Evolutionary conservation across 2,888 invertebrate species (phyloP).

Genomic region (Hemicrepidius hirtus): DNA sequence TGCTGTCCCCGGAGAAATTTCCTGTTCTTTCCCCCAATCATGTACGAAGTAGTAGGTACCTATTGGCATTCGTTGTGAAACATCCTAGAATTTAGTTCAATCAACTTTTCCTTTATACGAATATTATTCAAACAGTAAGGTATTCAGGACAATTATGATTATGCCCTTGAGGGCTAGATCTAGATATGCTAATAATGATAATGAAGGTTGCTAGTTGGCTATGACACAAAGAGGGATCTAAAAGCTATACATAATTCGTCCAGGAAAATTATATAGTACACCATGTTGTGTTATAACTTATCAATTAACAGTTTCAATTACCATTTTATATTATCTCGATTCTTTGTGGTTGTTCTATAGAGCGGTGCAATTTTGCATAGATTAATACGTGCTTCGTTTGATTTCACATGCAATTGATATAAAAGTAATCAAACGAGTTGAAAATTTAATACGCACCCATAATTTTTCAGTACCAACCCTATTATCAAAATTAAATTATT

Average conservation of each 20-base stretch:
- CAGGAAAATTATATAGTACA: neutral
- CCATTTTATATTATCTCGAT: neutral
- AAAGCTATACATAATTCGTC: neutral
- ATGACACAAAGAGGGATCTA: neutral
- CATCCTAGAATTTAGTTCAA: neutral
- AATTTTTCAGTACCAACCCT: no score
- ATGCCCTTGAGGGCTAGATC: conserved; percentile 4
- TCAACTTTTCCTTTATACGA: neutral
- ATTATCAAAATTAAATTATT: no score
- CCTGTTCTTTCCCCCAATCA: conserved; percentile 17
- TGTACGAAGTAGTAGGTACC: no score
- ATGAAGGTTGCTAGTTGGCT: conserved; percentile 9
- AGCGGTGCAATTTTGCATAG: no score
- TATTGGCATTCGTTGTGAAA: neutral
- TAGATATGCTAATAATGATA: conserved; percentile 27
- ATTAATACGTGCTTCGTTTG: no score
- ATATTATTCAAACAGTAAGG: conserved; percentile 1
- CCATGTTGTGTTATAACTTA: neutral
- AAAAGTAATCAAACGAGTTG: no score
- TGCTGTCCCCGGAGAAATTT: conserved; percentile 24
- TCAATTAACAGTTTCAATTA: conserved; percentile 9
- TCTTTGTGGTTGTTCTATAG: neutral
- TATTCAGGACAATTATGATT: neutral
- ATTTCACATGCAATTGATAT: no score
- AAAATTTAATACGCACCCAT: no score